Evolutionary conservation across 2,888 invertebrate genomes (phyloP), one percentile per base, ranked within the genome.

Genomic region (Cerceris ruficornis): DNA sequence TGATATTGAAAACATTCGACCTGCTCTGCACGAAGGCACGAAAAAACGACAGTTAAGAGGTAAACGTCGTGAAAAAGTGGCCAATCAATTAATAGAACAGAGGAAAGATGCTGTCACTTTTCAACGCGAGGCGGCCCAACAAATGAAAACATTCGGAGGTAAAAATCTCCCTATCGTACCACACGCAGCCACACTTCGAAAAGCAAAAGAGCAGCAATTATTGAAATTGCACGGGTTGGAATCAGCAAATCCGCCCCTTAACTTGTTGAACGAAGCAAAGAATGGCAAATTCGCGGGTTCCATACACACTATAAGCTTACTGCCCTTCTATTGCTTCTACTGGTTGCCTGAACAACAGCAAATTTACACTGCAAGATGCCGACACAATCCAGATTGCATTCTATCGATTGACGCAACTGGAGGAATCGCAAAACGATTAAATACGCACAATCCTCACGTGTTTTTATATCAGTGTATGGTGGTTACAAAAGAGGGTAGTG

Each of bases 391-490:
- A 15, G 50, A 62, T 1, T 61, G 55, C 7, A 50, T 70, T 42
- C 7, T 82, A 15, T 52, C 71, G 0, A 54, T 82, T 14, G 76
- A 82, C 58, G 76, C 78, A 46, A 81, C 76, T 17, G 71, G 75
- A 42, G 13, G 69, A 17, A 58, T 81, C 15, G n/a, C 58, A 6
- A 57, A 68, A 73, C 50, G 62, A 43, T 43, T 42, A 61, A 17
- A 43, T 55, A 55, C 64, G 9, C 73, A 72, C 14, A 67, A 69
- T 1, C 59, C 62, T 6, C 74, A 83, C n/a, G 65, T 84, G n/a
- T 84, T 73, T 65, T 54, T 83, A 8, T 84, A 84, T 28, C 81
- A 83, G 41, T 77, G 80, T 15, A 70, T 83, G 66, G 55, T 71
- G 8, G 60, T 74, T 8, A 65, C 65, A 2, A 0, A 58, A 43